phyloP scores from a whole-genome alignment of 1,140 invertebrate genomes.

The Listronotus bonariensis region DNA sequence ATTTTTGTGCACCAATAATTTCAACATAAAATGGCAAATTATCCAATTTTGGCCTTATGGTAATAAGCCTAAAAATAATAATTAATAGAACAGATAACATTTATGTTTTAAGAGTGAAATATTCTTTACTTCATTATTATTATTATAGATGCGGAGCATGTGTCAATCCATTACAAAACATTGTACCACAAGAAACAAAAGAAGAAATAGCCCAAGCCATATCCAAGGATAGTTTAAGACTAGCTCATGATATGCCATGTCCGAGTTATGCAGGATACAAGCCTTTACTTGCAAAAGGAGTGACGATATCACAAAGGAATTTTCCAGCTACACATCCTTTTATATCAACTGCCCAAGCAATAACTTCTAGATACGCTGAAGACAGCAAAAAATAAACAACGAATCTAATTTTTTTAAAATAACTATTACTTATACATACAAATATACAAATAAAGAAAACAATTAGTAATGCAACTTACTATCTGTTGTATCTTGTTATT shows the following conservation, averaged over 20 bases:
- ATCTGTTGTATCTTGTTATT: too few relatives aligned
- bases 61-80: too few relatives aligned
- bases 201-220: slow-evolving; percentile 48
- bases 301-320: slow-evolving; percentile 43
- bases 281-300: slow-evolving; percentile 39
- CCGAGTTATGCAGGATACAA: slow-evolving; percentile 48
- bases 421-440: too few relatives aligned
- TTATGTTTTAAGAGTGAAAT: slow-evolving; percentile 2
- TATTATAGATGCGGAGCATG: slow-evolving; percentile 42
- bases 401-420: too few relatives aligned
- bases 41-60: too few relatives aligned
- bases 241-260: slow-evolving; percentile 46
- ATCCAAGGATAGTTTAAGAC: slow-evolving; percentile 45
- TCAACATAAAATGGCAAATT: too few relatives aligned
- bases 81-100: too few relatives aligned
- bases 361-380: slow-evolving; percentile 36
- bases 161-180: slow-evolving; percentile 38
- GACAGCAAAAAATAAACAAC: slow-evolving; percentile 4
- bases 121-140: slow-evolving; percentile 6
- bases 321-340: slow-evolving; percentile 44
- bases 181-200: slow-evolving; percentile 45
- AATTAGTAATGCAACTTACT: too few relatives aligned
- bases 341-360: slow-evolving; percentile 41
- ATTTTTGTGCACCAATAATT: too few relatives aligned
- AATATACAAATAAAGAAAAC: too few relatives aligned